Evolutionary conservation across 2,113 vertebrate species (phyloP).

Genomic region (Gallinago jamesoni): DNA sequence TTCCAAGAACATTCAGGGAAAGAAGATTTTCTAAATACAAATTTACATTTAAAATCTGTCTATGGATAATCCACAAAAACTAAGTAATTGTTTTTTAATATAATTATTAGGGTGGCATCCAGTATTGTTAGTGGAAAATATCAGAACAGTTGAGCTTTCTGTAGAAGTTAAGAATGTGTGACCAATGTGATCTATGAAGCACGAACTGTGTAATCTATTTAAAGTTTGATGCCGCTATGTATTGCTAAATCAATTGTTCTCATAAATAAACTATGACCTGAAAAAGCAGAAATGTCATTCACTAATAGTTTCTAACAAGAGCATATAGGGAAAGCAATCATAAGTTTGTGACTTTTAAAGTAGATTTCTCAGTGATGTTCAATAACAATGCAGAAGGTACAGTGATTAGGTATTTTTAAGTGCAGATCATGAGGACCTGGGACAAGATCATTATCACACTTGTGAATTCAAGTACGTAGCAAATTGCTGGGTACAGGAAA

Average conservation of each 20-base stretch:
- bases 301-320: conserved; percentile 6
- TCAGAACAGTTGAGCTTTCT: neutral
- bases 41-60: neutral
- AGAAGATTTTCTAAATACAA: neutral
- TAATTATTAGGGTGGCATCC: neutral
- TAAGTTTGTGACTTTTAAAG: conserved; percentile 2
- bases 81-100: neutral
- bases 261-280: conserved; percentile 51
- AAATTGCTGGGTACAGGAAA: neutral
- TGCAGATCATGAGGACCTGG: neutral
- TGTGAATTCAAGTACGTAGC: neutral
- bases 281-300: conserved; percentile 43
- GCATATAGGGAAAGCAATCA: neutral
- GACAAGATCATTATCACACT: neutral
- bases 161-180: conserved; percentile 24
- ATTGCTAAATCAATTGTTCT: conserved; percentile 65
- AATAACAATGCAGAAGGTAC: neutral
- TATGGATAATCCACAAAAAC: conserved; percentile 2
- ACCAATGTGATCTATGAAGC: conserved; percentile 46
- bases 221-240: conserved; percentile 40
- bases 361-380: neutral
- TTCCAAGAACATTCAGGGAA: neutral
- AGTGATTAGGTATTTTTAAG: neutral
- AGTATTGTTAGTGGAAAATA: neutral
- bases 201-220: conserved; percentile 24